A percentile compares a stretch with the other conserved stretches of the same genome.
Conservation (phyloP, 2,797 vertebrate genomes). For the Danionella dracula region DNA sequence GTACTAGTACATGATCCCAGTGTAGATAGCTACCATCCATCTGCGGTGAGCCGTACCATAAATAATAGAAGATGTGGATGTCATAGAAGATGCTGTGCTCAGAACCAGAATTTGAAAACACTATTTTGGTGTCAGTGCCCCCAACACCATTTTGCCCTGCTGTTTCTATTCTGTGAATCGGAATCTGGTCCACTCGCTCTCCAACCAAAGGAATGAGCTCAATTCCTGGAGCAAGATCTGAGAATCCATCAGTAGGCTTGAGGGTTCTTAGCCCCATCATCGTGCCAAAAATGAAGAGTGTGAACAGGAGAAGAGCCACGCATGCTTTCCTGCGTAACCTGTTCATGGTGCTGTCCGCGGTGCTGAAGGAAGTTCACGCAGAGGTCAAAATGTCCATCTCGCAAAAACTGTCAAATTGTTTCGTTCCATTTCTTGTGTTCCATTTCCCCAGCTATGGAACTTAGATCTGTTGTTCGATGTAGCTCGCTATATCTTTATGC, state of each 20-base stretch:
- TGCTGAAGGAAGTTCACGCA: not conserved
- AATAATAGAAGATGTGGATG: conserved; percentile 84
- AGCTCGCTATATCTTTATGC: no score
- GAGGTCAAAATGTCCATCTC: not conserved
- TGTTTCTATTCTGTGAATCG: conserved; percentile 59
- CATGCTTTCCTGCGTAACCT: conserved; percentile 78
- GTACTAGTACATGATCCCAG: conserved; percentile 87
- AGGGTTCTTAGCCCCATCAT: conserved; percentile 85
- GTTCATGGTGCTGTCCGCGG: conserved; percentile 65
- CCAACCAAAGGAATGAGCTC: conserved; percentile 68
- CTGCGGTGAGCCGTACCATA: conserved; percentile 78
- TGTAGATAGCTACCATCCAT: conserved; percentile 77
- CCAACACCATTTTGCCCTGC: conserved; percentile 55
- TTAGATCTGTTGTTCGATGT: not conserved
- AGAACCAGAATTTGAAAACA: conserved; percentile 59
- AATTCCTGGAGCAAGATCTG: conserved; percentile 72
- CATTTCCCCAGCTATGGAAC: not conserved
- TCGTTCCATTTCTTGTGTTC: not conserved
- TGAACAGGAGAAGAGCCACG: conserved; percentile 79
- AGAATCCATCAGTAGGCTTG: conserved; percentile 77
- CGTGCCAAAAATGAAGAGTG: conserved; percentile 81
- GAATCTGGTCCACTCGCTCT: conserved; percentile 64
- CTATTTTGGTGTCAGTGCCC: conserved; percentile 54
- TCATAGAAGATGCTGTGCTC: conserved; percentile 76
- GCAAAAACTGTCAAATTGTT: not conserved